Evolutionary conservation across 2,113 vertebrate genomes (phyloP).

Genomic region (Formicarius rufipectus): DNA sequence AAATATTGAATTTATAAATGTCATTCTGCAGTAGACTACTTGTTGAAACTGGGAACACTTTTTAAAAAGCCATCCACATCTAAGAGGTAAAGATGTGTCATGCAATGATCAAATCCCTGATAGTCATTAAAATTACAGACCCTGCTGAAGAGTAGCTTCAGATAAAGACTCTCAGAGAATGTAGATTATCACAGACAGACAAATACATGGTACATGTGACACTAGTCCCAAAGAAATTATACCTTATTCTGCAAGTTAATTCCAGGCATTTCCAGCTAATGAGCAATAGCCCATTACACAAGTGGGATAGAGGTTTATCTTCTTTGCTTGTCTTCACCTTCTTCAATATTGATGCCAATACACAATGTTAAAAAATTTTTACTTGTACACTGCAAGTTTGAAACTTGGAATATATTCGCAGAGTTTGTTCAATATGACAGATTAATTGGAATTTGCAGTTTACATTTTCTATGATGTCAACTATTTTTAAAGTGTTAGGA

Average conservation of each 20-base stretch:
- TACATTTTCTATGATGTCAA: background rate
- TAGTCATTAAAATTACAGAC: slow-evolving; percentile 38
- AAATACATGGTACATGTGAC: background rate
- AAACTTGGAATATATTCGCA: background rate
- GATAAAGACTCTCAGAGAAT: background rate
- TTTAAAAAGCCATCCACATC: slow-evolving; percentile 1
- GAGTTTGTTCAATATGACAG: background rate
- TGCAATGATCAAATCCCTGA: slow-evolving; percentile 5
- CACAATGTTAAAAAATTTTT: background rate
- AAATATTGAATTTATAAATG: slow-evolving; percentile 3
- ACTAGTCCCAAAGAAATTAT: background rate
- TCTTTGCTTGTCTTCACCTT: background rate
- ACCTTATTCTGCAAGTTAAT: slow-evolving; percentile 2
- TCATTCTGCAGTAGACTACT: background rate
- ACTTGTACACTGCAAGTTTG: background rate
- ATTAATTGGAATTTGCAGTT: background rate
- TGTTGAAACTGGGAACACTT: background rate
- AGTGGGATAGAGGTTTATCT: background rate
- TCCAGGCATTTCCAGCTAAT: background rate
- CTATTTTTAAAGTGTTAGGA: background rate
- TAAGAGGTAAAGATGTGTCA: slow-evolving; percentile 5
- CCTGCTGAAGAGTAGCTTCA: background rate
- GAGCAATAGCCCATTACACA: background rate
- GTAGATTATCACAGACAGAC: background rate
- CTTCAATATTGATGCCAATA: background rate